Evolutionary conservation across 2,888 invertebrate genomes (phyloP), one percentile per base, ranked within the genome.

Genomic region (Drosophila prolongata): DNA sequence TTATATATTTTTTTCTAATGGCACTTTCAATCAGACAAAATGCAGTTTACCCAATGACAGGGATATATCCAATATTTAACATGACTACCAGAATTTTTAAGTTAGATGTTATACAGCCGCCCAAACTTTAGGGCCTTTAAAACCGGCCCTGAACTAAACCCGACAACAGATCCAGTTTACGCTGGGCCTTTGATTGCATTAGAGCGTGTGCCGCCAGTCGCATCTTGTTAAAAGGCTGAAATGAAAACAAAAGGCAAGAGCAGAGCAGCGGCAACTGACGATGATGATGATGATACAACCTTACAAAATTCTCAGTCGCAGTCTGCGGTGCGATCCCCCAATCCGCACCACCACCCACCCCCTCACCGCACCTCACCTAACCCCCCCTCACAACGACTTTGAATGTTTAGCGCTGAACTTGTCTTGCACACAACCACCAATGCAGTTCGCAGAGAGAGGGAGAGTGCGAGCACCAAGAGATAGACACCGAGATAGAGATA

Each of bases 341-440:
- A 13, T 8, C 44, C 44, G 24, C 35, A 19, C 59, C 49, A 14
- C 37, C 44, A 6, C 55, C 37, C 44, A 6, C 55, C 57, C 19
- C 47, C 47, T 30, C 30, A 6, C 3, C 8, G 5, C 13, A 11
- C 11, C 42, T 1, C 19, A 9, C 61, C 16, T 6, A 13, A 30
- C 38, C 27, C 49, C 49, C 57, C 40, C 40, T 38, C 58, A 30
- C 52, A 78, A 66, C 80, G 86, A 86, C 88, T 85, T 85, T 87
- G 89, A 85, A 86, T 88, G 85, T 78, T 88, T 88, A 86, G 88
- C 84, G 88, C 89, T 87, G 87, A 87, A 89, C 89, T 87, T 89
- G 89, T 89, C 77, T 86, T 83, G 81, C 75, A 77, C 77, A 75
- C 67, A 70, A 60, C 72, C 47, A 64, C 50, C 47, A 50, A 52